A percentile compares a stretch with the other conserved stretches of the same genome.
These are phyloP conservation scores for Leucophenga montana DNA, from an alignment of 2,888 invertebrate species.

Conservation along the genomic window DNA sequence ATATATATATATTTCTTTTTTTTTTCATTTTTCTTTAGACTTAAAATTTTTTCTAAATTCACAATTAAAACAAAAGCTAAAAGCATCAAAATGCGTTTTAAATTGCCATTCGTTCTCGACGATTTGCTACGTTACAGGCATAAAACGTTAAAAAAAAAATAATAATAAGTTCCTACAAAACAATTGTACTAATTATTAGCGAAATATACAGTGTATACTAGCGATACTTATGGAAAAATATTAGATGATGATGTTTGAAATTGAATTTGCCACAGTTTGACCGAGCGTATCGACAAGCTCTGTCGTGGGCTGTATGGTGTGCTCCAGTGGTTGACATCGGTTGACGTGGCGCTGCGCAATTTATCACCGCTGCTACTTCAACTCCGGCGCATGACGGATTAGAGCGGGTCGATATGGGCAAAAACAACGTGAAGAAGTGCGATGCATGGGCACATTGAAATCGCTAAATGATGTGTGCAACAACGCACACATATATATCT, in stretches of 20 bases:
- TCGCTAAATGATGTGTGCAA: neutral
- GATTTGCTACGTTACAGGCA: neutral
- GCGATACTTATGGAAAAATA: too few species aligned
- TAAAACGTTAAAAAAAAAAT: neutral
- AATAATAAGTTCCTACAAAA: neutral
- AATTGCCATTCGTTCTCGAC: neutral
- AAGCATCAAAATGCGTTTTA: neutral
- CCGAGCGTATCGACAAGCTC: constrained; percentile 56
- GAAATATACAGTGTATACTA: constrained; percentile 18
- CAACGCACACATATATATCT: neutral
- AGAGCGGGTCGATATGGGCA: constrained; percentile 44
- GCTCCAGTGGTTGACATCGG: constrained; percentile 19
- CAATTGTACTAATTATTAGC: constrained; percentile 42
- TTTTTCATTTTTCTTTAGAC: too few species aligned
- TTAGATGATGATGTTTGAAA: constrained; percentile 43
- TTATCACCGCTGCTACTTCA: too few species aligned
- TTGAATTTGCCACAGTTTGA: constrained; percentile 63
- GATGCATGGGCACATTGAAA: neutral
- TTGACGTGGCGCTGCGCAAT: constrained; percentile 43
- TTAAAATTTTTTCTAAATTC: too few species aligned
- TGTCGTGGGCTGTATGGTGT: constrained; percentile 46
- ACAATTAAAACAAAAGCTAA: too few species aligned
- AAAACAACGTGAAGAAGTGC: constrained; percentile 5
- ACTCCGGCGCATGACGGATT: too few species aligned
- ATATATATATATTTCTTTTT: too few species aligned